phyloP scores from a whole-genome alignment of 2,797 vertebrate genomes.

The Phrynocephalus vlangalii region DNA sequence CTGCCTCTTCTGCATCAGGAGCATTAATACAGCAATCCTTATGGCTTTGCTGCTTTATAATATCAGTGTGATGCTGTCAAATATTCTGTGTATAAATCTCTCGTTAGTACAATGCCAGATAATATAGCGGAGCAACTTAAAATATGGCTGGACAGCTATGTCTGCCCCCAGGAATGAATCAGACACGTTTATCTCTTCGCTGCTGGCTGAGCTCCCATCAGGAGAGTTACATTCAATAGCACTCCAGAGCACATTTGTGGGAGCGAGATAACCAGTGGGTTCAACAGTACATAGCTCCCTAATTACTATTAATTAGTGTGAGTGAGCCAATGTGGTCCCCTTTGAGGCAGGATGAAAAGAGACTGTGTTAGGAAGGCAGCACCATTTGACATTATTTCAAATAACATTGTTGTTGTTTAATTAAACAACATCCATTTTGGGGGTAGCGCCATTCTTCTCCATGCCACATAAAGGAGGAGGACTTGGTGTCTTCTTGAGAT shows the following conservation, averaged over 20 bases:
- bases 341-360: slow-evolving; percentile 24
- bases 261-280: slow-evolving; percentile 38
- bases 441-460: not conserved
- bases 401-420: not conserved
- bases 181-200: slow-evolving; percentile 18
- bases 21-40: not conserved
- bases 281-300: slow-evolving; percentile 40
- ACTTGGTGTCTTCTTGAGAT: slow-evolving; percentile 11
- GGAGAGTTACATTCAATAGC: slow-evolving; percentile 23
- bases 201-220: slow-evolving; percentile 22
- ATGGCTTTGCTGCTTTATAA: slow-evolving; percentile 27
- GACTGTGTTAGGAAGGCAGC: slow-evolving; percentile 22
- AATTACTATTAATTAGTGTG: slow-evolving; percentile 54
- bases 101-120: slow-evolving; percentile 36
- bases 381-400: slow-evolving; percentile 30
- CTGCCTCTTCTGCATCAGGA: slow-evolving; percentile 21
- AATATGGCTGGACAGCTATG: slow-evolving; percentile 38
- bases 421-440: not conserved
- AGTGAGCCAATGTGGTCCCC: slow-evolving; percentile 22
- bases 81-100: slow-evolving; percentile 51
- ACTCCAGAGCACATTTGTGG: slow-evolving; percentile 35
- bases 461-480: not conserved
- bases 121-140: slow-evolving; percentile 46
- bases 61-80: slow-evolving; percentile 38
- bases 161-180: not conserved